Conservation (phyloP, 2,888 invertebrate species). For the Drosophila glabriapex region DNA sequence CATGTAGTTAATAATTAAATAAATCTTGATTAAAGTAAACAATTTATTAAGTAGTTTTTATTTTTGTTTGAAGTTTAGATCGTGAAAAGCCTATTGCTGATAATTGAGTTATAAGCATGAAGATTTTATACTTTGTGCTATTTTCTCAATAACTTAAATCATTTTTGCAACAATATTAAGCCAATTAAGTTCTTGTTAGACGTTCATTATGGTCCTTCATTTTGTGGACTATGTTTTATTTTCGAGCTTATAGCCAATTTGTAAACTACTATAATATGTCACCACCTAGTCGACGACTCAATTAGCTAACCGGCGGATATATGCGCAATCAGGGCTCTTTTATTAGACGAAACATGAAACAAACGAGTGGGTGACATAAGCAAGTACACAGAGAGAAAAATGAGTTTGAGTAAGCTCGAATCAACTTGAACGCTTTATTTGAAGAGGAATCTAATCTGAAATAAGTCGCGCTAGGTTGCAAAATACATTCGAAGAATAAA, state of each 20-base stretch:
- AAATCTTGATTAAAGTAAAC: neutral
- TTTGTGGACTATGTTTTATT: neutral
- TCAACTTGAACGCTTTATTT: neutral
- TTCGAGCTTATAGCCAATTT: constrained; percentile 47
- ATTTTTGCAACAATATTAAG: constrained; percentile 1
- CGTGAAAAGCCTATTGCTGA: neutral
- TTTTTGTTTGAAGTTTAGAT: neutral
- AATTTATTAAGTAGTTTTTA: neutral
- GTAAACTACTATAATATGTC: constrained; percentile 56
- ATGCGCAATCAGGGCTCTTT: constrained; percentile 70
- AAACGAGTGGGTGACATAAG: constrained; percentile 34
- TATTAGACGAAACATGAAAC: constrained; percentile 57
- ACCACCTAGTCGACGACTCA: constrained; percentile 76
- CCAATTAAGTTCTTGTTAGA: constrained; percentile 17
- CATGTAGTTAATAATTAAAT: neutral
- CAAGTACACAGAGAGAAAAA: constrained; percentile 5
- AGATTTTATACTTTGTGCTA: neutral
- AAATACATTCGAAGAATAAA: neutral
- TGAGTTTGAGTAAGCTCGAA: neutral
- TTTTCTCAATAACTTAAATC: neutral
- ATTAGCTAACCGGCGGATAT: constrained; percentile 79
- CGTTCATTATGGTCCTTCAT: too few species aligned
- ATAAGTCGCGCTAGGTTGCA: too few species aligned
- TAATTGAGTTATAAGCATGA: neutral
- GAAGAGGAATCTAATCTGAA: neutral